Percentiles rank a stretch among this genome's conserved stretches.
Conservation (phyloP, 2,113 vertebrate genomes). For the Hyperoodon ampullatus region DNA sequence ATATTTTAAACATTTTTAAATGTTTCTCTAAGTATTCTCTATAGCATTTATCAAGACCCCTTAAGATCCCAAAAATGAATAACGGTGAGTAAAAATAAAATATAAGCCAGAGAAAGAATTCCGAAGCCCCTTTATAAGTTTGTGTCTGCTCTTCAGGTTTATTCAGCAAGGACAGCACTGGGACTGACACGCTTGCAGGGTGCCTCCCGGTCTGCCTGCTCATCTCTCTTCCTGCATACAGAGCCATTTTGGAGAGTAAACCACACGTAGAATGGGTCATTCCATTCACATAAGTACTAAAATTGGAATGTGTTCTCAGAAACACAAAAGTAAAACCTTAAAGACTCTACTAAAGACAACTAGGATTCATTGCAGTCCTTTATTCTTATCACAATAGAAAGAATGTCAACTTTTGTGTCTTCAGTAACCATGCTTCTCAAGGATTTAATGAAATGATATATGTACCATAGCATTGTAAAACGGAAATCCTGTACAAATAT, state of each 20-base stretch:
- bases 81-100: background rate
- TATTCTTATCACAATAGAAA: constrained; percentile 11
- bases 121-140: background rate
- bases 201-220: background rate
- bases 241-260: background rate
- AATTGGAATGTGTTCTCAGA: constrained; percentile 38
- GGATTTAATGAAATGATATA: background rate
- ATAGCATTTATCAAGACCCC: background rate
- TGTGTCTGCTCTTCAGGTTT: background rate
- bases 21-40: background rate
- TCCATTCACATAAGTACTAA: background rate
- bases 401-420: background rate
- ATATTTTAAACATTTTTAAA: background rate
- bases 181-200: background rate
- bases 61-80: background rate
- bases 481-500: background rate
- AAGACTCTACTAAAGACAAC: background rate
- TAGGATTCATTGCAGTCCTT: background rate
- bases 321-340: constrained; percentile 22
- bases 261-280: background rate
- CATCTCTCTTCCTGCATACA: background rate
- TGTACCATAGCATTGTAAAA: background rate
- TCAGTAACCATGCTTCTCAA: background rate
- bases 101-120: background rate
- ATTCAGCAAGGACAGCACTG: background rate